Base-by-base conservation (phyloP, 1,140 invertebrate species). In the Phymastichus coffea region DNA sequence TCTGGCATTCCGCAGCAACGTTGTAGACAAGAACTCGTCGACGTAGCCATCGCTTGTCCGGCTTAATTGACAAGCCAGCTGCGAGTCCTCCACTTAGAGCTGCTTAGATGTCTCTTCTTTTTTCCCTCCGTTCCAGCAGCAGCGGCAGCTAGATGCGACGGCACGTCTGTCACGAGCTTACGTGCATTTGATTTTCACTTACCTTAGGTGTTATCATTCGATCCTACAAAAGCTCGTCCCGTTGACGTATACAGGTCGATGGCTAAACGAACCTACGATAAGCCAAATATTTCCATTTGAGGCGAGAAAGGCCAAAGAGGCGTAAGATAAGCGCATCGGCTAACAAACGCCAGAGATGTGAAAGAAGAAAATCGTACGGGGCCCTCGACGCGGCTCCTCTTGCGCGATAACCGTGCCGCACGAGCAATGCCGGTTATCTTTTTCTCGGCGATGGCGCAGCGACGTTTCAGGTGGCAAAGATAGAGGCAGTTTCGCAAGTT, bases 351-450 rank as follows among this genome's bases (percentile, higher is more conserved):
- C n/a, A n/a, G n/a, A n/a, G n/a, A n/a, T n/a, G n/a, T n/a, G 51
- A n/a, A 7, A 25, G 12, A 41, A 55, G 41, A 30, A 46, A 56
- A 56, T 46, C 30, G 14, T 14, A 43, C 47, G 9, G 44, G 17
- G 17, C 35, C 30, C 6, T 19, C n/a, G n/a, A 20, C 26, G 12
- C 28, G 53, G 8, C 47, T 51, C 48, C 47, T 58, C 56, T 58
- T 58, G 56, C 56, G 56, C 56, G 56, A 58, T 51, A 58, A 58
- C 51, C 57, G 57, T 53, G 57, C 57, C 49, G 57, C 57, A 47
- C 43, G 57, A 59, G 57, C 35, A 41, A 43, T 53, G 57, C 57
- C 46, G 46, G 46, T 47, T 57, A 57, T 57, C 46, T 49, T 49
- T 49, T 49, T 57, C 54, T 48, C 19, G n/a, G n/a, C n/a, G n/a